phyloP scores from a whole-genome alignment of 2,797 vertebrate genomes.

The Lepidocolaptes lacrymiger region DNA sequence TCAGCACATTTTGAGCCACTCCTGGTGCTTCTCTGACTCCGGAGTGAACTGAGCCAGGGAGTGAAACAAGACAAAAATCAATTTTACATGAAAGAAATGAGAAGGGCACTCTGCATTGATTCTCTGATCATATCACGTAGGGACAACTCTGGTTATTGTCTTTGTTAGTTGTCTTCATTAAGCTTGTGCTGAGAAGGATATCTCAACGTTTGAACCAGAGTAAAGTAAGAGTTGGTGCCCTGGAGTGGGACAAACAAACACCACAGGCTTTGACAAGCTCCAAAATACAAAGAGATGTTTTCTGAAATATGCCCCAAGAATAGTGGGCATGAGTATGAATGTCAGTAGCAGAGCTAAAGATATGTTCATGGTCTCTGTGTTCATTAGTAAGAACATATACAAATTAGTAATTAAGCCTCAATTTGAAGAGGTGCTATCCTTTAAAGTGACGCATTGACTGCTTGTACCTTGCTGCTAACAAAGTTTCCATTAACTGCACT shows the following conservation, averaged over 20 bases:
- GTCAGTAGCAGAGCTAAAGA: neutral
- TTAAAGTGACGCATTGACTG: neutral
- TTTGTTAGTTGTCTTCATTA: neutral
- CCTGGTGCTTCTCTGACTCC: neutral
- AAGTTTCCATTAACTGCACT: neutral
- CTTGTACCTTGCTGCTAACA: neutral
- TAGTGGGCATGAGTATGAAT: neutral
- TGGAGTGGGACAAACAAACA: neutral
- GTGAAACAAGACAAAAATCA: neutral
- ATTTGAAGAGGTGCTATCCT: neutral
- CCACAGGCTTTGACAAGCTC: neutral
- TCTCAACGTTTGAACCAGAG: neutral
- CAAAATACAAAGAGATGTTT: neutral
- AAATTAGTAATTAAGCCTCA: neutral
- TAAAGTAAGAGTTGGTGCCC: neutral
- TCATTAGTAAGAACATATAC: neutral
- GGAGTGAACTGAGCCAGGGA: neutral
- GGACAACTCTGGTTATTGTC: neutral
- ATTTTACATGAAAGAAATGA: neutral
- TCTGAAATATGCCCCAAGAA: neutral
- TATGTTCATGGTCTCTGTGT: neutral
- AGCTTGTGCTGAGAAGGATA: neutral
- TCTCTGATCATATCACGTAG: neutral
- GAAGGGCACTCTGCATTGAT: neutral
- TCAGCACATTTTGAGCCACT: neutral